Evolutionary conservation across 2,888 invertebrate species (phyloP).

Genomic region (Dolichomitus sp.): DNA sequence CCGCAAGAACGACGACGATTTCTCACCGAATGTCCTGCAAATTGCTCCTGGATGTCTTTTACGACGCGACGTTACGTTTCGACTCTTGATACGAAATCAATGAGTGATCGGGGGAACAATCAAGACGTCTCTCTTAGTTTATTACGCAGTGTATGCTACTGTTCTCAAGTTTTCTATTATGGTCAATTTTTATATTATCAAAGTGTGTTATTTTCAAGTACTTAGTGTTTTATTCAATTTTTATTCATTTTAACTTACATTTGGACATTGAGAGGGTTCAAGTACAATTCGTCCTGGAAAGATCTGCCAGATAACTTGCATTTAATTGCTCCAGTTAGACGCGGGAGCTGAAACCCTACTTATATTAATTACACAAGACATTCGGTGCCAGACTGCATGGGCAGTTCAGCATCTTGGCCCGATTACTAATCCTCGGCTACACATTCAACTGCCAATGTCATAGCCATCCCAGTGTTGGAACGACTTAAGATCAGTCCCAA

Average conservation of each 20-base stretch:
- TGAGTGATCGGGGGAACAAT: no score
- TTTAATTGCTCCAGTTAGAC: constrained; percentile 52
- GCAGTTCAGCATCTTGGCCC: constrained; percentile 17
- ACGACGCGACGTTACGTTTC: constrained; percentile 19
- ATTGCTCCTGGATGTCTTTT: constrained; percentile 35
- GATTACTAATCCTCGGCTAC: background rate
- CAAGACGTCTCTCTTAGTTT: no score
- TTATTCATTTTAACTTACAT: background rate
- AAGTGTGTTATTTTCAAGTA: no score
- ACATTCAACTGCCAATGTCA: background rate
- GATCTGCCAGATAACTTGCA: constrained; percentile 17
- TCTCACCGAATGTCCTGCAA: constrained; percentile 23
- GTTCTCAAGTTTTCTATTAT: no score
- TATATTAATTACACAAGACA: constrained; percentile 60
- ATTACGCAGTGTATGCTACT: no score
- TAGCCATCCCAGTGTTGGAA: background rate
- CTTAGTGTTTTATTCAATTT: background rate
- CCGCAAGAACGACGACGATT: constrained; percentile 35
- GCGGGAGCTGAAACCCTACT: constrained; percentile 50
- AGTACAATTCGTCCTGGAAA: constrained; percentile 4
- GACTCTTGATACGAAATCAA: background rate
- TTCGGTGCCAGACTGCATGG: constrained; percentile 42
- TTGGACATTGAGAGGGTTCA: constrained; percentile 4
- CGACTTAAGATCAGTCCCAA: background rate
- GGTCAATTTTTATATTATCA: no score